A percentile compares a stretch with the other conserved stretches of the same genome.
phyloP scores from a whole-genome alignment of 1,140 invertebrate genomes.

The Drosophila varians region DNA sequence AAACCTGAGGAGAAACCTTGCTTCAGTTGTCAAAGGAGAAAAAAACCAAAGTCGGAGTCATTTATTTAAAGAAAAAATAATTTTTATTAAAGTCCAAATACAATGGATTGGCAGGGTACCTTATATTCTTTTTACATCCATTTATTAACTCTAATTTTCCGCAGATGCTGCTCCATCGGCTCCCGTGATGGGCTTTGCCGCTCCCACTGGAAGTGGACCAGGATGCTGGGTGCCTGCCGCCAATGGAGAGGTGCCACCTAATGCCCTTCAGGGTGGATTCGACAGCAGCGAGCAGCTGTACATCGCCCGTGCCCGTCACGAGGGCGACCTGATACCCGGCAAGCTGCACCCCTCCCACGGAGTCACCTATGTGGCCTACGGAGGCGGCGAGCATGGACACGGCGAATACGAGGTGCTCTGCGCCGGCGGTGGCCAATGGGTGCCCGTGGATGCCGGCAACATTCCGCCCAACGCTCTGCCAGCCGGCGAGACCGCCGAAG shows the following conservation, averaged over 20 bases:
- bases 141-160: background rate
- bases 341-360: conserved; percentile 89
- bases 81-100: too few species aligned
- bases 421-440: conserved; percentile 86
- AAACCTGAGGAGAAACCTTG: too few species aligned
- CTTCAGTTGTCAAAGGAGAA: background rate
- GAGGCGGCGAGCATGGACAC: conserved; percentile 90
- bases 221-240: conserved; percentile 88
- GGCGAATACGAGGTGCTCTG: conserved; percentile 90
- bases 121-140: too few species aligned
- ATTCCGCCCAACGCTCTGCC: conserved; percentile 89
- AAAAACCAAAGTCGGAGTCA: too few species aligned
- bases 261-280: conserved; percentile 89
- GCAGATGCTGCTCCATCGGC: conserved; percentile 59
- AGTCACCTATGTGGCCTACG: conserved; percentile 91
- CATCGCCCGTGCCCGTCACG: conserved; percentile 89
- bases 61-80: too few species aligned
- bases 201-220: conserved; percentile 62
- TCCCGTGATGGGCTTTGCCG: conserved; percentile 57
- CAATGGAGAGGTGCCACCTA: conserved; percentile 88
- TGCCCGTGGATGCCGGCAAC: conserved; percentile 86
- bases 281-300: conserved; percentile 89
- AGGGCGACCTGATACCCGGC: conserved; percentile 91
- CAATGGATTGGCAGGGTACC: too few species aligned
- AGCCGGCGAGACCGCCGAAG: conserved; percentile 89